Evolutionary conservation across 2,888 invertebrate genomes (phyloP).

Genomic region (Xanthorhoe designata): DNA sequence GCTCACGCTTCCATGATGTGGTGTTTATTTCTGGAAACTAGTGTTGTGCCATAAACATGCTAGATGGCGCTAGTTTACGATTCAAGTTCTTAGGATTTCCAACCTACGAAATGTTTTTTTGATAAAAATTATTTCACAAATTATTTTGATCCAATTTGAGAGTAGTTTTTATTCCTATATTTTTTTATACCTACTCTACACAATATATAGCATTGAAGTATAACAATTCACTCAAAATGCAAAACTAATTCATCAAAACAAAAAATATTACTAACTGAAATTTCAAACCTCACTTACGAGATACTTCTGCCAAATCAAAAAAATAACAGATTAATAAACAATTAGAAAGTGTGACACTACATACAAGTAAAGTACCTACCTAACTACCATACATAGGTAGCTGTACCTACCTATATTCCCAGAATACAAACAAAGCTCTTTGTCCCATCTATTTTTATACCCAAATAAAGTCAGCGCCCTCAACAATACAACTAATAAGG

Average conservation of each 20-base stretch:
- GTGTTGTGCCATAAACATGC: neutral
- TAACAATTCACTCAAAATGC: no score
- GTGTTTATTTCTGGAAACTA: constrained; percentile 4
- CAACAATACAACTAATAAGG: constrained; percentile 64
- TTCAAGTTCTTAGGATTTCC: neutral
- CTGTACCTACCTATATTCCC: neutral
- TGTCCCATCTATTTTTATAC: constrained; percentile 50
- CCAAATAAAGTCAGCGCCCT: constrained; percentile 55
- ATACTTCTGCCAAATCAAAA: no score
- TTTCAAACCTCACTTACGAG: no score
- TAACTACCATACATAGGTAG: no score
- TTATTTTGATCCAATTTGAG: neutral
- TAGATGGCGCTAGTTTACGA: constrained; percentile 32
- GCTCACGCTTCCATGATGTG: neutral
- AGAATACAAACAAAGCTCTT: constrained; percentile 42
- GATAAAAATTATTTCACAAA: no score
- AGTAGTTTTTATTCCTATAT: no score
- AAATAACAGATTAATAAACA: neutral
- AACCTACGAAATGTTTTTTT: no score
- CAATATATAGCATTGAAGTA: no score
- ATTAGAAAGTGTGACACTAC: neutral
- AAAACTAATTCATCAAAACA: no score
- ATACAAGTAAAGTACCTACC: no score
- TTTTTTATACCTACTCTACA: no score
- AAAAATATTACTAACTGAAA: no score